Evolutionary conservation across 2,113 vertebrate species (phyloP).

Genomic region (Syrrhaptes paradoxus): DNA sequence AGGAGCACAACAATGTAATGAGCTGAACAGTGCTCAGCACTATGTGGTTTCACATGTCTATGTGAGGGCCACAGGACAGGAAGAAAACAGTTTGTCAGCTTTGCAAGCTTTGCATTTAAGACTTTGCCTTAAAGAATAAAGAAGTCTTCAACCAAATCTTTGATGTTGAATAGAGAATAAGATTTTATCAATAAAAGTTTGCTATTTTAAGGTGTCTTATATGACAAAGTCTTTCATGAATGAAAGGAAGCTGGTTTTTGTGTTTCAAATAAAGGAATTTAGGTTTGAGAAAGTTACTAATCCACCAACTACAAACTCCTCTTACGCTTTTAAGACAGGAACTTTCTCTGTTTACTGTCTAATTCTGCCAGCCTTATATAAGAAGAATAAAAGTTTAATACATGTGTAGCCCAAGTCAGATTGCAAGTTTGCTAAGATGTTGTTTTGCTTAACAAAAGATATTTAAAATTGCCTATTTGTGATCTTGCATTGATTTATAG

Average conservation of each 20-base stretch:
- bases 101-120: background rate
- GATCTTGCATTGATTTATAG: background rate
- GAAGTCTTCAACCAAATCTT: background rate
- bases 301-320: background rate
- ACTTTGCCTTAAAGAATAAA: background rate
- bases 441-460: background rate
- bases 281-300: background rate
- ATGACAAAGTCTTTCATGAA: background rate
- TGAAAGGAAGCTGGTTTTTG: background rate
- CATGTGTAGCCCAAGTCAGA: background rate
- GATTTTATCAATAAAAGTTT: background rate
- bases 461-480: background rate
- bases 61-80: background rate
- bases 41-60: rapidly evolving
- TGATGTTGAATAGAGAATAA: background rate
- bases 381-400: background rate
- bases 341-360: background rate
- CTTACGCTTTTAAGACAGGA: background rate
- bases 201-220: background rate
- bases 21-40: background rate
- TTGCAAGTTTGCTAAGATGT: background rate
- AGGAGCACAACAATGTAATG: background rate
- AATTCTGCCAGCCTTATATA: background rate
- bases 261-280: background rate
- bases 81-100: background rate